A percentile compares a stretch with the other conserved stretches of the same genome.
Conservation (phyloP, 2,888 invertebrate species). For the Rotaria macrura region DNA sequence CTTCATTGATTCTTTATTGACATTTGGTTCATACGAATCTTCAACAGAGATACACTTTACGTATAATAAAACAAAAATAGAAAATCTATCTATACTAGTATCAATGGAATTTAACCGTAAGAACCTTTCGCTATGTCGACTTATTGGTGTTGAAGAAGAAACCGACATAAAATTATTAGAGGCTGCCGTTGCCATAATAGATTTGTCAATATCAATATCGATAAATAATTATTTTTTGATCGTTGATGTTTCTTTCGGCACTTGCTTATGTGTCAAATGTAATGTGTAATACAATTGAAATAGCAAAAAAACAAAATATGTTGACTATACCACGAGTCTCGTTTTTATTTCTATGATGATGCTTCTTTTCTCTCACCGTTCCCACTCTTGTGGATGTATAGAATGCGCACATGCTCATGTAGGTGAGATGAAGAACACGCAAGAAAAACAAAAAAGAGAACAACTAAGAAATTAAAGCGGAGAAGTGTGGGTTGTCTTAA, state of each 20-base stretch:
- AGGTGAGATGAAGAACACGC: not conserved
- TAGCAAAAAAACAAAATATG: not conserved
- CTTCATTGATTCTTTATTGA: not conserved
- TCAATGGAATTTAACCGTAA: not conserved
- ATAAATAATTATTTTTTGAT: not conserved
- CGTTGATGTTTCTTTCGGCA: not conserved
- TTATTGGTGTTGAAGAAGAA: not conserved
- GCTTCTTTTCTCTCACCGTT: not conserved
- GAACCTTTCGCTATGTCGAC: not conserved
- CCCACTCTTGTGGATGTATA: not conserved
- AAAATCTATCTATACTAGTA: not conserved
- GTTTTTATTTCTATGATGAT: not conserved
- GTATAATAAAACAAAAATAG: not conserved
- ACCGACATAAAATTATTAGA: not conserved
- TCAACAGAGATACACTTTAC: not conserved
- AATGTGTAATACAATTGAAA: not conserved
- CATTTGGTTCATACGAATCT: not conserved
- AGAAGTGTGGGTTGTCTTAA: not conserved
- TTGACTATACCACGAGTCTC: not conserved
- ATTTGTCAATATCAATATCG: not conserved
- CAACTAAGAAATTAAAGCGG: not conserved
- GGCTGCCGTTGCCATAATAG: not conserved
- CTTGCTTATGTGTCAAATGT: not conserved
- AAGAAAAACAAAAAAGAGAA: not conserved
- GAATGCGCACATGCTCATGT: not conserved